Conservation (phyloP, 2,113 vertebrate genomes). For the Catagonus wagneri region DNA sequence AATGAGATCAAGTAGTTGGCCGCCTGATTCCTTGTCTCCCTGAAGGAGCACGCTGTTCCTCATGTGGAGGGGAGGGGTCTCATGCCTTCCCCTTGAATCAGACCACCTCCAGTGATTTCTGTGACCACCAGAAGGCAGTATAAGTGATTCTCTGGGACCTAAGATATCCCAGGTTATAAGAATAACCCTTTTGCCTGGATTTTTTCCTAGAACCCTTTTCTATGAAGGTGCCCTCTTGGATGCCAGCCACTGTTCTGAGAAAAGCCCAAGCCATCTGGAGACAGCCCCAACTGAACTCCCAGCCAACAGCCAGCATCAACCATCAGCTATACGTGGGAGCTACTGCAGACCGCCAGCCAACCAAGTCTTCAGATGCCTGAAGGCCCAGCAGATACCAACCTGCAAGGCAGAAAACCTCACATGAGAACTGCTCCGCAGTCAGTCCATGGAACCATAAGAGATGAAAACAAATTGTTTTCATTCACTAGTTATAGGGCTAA, state of each 20-base stretch:
- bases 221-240: neutral
- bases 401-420: neutral
- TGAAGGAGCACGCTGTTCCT: neutral
- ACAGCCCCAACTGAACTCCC: neutral
- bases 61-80: neutral
- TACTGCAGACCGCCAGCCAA: neutral
- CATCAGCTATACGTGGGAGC: neutral
- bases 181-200: neutral
- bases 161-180: neutral
- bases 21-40: neutral
- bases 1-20: neutral
- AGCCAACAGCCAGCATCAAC: neutral
- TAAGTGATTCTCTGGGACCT: neutral
- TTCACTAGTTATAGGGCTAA: neutral
- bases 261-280: neutral
- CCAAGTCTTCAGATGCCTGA: neutral
- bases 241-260: neutral
- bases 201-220: neutral
- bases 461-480: neutral
- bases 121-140: neutral
- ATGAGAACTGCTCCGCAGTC: neutral
- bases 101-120: neutral
- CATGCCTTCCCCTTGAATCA: neutral
- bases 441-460: neutral
- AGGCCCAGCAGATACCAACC: neutral